phyloP scores from a whole-genome alignment of 2,113 vertebrate genomes.

The Notarius quadriscutis region DNA sequence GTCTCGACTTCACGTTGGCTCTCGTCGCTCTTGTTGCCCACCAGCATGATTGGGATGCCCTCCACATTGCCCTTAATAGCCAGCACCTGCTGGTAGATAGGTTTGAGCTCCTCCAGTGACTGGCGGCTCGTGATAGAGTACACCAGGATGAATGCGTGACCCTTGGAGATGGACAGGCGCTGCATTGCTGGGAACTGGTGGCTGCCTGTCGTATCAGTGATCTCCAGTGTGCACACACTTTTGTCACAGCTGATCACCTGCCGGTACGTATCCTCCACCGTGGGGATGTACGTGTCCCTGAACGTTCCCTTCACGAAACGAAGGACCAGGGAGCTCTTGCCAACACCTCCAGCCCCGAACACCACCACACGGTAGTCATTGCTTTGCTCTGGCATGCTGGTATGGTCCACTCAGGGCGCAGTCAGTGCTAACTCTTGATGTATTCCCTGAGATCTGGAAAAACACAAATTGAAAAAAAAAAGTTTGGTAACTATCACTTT shows the following conservation, averaged over 20 bases:
- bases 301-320: conserved; percentile 88
- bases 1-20: conserved; percentile 85
- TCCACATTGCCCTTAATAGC: conserved; percentile 87
- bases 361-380: conserved; percentile 89
- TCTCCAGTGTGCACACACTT: conserved; percentile 86
- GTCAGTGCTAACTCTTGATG: conserved; percentile 38
- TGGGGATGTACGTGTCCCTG: conserved; percentile 87
- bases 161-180: conserved; percentile 87
- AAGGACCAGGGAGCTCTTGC: conserved; percentile 87
- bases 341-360: conserved; percentile 83
- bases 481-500: background rate
- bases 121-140: conserved; percentile 87
- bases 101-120: conserved; percentile 85
- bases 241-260: conserved; percentile 92
- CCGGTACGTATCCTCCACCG: conserved; percentile 86
- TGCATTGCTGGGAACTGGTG: conserved; percentile 92
- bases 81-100: conserved; percentile 86
- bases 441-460: conserved; percentile 49
- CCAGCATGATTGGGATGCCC: conserved; percentile 87
- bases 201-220: conserved; percentile 88
- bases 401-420: conserved; percentile 24
- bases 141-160: conserved; percentile 87
- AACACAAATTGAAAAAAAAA: conserved; percentile 6
- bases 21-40: conserved; percentile 89
- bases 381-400: conserved; percentile 85